Evolutionary conservation across 2,888 invertebrate species (phyloP).

Genomic region (Pyrrhosoma nymphula): DNA sequence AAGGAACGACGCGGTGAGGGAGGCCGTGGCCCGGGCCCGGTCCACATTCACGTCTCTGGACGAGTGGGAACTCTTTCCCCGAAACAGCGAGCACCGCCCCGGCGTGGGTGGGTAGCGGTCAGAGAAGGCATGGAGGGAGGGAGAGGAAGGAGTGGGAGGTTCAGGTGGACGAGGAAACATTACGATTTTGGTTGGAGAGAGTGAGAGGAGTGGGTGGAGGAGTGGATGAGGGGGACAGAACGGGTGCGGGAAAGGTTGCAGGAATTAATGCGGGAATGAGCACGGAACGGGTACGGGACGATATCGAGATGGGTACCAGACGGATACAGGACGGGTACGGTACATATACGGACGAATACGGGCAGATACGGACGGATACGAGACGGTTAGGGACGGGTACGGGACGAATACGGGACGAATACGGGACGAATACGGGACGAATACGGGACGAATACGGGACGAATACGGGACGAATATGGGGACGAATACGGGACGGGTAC

Average conservation of each 20-base stretch:
- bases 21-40: not conserved
- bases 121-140: not conserved
- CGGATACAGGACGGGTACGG: no score
- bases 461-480: not conserved
- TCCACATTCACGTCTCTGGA: not conserved
- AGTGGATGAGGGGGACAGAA: not conserved
- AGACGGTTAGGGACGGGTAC: no score
- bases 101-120: not conserved
- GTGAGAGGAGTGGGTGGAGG: not conserved
- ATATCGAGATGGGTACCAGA: not conserved
- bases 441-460: not conserved
- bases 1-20: not conserved
- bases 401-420: not conserved
- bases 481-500: no score
- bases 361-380: not conserved
- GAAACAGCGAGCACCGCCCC: not conserved
- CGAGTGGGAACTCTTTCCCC: not conserved
- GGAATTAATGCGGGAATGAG: not conserved
- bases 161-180: not conserved
- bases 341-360: not conserved
- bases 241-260: not conserved
- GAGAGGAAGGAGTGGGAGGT: not conserved
- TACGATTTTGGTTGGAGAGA: not conserved
- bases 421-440: no score
- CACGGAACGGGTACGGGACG: not conserved